phyloP scores from a whole-genome alignment of 2,888 invertebrate genomes.

The Elysia crispata region DNA sequence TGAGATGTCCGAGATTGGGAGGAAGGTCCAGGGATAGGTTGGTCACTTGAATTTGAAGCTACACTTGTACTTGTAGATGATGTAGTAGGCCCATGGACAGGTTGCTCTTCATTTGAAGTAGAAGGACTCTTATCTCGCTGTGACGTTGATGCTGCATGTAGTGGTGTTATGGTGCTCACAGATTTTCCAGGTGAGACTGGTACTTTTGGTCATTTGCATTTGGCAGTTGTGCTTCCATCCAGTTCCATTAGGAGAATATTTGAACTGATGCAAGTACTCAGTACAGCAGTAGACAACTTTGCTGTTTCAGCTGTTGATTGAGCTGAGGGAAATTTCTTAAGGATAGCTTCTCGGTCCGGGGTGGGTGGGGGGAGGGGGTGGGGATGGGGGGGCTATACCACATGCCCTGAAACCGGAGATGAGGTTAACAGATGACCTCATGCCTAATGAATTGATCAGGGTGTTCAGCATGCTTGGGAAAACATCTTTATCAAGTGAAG shows the following conservation, averaged over 20 bases:
- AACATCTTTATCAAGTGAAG: constrained; percentile 12
- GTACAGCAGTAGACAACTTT: background rate
- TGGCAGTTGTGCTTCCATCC: background rate
- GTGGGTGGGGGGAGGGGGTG: too few species aligned
- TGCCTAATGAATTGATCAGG: background rate
- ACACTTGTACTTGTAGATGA: too few species aligned
- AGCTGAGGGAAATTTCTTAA: too few species aligned
- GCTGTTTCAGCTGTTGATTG: constrained; percentile 1
- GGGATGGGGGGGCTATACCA: constrained; percentile 38
- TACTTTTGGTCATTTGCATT: background rate
- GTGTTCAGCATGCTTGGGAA: constrained; percentile 32
- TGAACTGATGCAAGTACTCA: background rate
- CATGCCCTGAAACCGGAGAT: constrained; percentile 40
- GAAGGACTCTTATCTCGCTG: too few species aligned
- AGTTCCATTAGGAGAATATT: constrained; percentile 5
- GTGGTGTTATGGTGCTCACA: too few species aligned
- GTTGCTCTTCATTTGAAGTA: too few species aligned
- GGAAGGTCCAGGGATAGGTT: too few species aligned
- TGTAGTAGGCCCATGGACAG: too few species aligned
- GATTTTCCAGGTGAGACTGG: constrained; percentile 6
- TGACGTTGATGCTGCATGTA: too few species aligned
- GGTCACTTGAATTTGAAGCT: too few species aligned
- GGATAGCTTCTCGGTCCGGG: constrained; percentile 24
- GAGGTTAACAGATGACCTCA: background rate
- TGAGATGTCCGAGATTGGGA: too few species aligned